These are phyloP conservation scores for Anguilla pacifica DNA, from an alignment of 2,797 vertebrate genomes.

Conservation along the genomic window DNA sequence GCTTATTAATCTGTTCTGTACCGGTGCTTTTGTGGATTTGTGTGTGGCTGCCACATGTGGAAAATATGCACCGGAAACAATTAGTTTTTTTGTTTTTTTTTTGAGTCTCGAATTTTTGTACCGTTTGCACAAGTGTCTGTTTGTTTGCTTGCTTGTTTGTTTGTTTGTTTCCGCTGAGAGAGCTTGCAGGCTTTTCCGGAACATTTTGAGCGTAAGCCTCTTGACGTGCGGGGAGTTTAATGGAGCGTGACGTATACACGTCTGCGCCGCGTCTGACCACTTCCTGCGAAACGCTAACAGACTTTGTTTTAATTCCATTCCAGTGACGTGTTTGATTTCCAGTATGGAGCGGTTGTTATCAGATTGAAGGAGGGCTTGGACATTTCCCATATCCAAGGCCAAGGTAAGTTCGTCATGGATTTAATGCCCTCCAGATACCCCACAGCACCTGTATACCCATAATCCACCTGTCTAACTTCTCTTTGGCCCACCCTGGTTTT, in stretches of 20 bases:
- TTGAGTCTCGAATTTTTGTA: background rate
- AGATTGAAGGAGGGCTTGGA: constrained; percentile 91
- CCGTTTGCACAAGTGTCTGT: background rate
- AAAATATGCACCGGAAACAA: background rate
- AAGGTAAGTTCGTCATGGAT: constrained; percentile 76
- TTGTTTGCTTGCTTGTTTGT: background rate
- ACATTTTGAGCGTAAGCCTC: background rate
- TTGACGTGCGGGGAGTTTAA: constrained; percentile 31
- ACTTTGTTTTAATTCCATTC: constrained; percentile 38
- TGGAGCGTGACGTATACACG: constrained; percentile 22
- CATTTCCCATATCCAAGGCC: constrained; percentile 94
- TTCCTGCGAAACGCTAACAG: constrained; percentile 35
- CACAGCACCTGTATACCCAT: background rate
- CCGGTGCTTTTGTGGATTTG: background rate
- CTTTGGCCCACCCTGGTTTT: background rate
- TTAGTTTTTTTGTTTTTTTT: background rate
- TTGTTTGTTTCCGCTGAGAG: background rate
- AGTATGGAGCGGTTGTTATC: constrained; percentile 91
- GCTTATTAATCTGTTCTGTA: background rate
- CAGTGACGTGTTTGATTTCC: constrained; percentile 94
- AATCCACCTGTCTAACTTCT: background rate
- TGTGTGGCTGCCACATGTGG: constrained; percentile 1
- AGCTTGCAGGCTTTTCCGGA: background rate
- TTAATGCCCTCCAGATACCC: background rate
- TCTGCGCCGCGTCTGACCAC: background rate